Percentiles rank a stretch among this genome's conserved stretches.
Evolutionary conservation across 2,888 invertebrate species (phyloP).

Genomic region (Saturnia pavonia): DNA sequence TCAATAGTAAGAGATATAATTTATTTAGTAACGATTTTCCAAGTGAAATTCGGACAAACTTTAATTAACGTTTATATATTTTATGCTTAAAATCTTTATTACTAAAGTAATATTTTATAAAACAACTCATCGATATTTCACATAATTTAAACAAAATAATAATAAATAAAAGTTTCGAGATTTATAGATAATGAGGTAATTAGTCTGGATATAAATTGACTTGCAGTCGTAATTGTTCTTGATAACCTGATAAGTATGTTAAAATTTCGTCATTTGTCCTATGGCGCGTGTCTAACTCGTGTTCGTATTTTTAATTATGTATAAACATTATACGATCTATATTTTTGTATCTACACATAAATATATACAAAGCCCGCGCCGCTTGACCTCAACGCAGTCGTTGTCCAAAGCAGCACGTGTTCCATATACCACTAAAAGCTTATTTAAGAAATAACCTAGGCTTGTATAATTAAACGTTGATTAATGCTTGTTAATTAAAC

Average conservation of each 20-base stretch:
- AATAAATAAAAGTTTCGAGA: background rate
- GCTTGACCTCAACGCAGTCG: too few species aligned
- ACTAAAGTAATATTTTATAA: background rate
- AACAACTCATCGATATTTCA: background rate
- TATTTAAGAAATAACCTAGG: too few species aligned
- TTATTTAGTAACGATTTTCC: background rate
- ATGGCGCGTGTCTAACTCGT: constrained; percentile 9
- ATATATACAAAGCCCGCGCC: too few species aligned
- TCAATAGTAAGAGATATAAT: too few species aligned
- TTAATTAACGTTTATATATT: background rate
- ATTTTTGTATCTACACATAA: too few species aligned
- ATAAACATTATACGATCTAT: too few species aligned
- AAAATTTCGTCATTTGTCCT: constrained; percentile 9
- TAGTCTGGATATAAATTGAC: constrained; percentile 8
- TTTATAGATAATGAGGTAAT: constrained; percentile 11
- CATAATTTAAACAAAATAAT: background rate
- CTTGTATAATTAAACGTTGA: too few species aligned
- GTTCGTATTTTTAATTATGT: background rate
- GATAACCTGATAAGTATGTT: constrained; percentile 29
- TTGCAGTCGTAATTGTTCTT: constrained; percentile 27
- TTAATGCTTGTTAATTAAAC: too few species aligned
- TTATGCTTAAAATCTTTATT: background rate
- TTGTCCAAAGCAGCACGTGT: too few species aligned
- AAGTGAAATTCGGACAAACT: too few species aligned
- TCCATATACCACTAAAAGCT: too few species aligned